Base-by-base conservation (phyloP, 2,797 vertebrate species). In the Anisognathus igniventris region DNA sequence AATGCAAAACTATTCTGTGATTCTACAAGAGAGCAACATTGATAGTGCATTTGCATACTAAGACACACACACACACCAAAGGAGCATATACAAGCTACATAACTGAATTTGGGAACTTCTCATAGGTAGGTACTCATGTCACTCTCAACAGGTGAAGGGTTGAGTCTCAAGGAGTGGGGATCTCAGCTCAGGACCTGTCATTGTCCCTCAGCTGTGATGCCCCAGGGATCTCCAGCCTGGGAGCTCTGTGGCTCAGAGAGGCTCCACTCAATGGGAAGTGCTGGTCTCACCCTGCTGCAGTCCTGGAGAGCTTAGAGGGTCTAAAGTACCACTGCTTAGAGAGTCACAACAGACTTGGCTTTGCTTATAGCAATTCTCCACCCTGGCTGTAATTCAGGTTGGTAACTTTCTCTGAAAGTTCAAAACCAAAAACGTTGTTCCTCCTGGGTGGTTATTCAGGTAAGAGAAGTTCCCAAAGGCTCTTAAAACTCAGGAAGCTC, bases 111-210 rank as follows among this genome's bases (percentile, higher is more conserved):
- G 24, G 18, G 39, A 15, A 27, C 7, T 47, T 54, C n/a, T 67
- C n/a, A 37, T 35, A 27, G 39, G 1, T 5, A 33, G 39, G 47
- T 31, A 6, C 23, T 66, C 10, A 11, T 19, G 6, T 28, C 27
- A 33, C 37, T 40, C 21, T 31, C 31, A 40, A 2, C 0, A 2
- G 5, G 3, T 10, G 6, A 35, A 40, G 12, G 33, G 4, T 2
- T 60, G 47, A 73, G 30, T 25, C 10, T 54, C 31, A 51, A 5
- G 6, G 8, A 53, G 10, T 23, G 14, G 10, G 45, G 12, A 30
- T 53, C 3, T 53, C 33, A 35, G 53, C 30, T n/a, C 30, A 27
- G 33, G 60, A 53, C 45, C 12, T 10, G 3, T 45, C 39, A 28
- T 2, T 51, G 45, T 16, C 39, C 37, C 18, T 30, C 20, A n/a